Evolutionary conservation across 2,113 vertebrate species (phyloP), one percentile per base, ranked within the genome.

Genomic region (Oryzias celebensis): DNA sequence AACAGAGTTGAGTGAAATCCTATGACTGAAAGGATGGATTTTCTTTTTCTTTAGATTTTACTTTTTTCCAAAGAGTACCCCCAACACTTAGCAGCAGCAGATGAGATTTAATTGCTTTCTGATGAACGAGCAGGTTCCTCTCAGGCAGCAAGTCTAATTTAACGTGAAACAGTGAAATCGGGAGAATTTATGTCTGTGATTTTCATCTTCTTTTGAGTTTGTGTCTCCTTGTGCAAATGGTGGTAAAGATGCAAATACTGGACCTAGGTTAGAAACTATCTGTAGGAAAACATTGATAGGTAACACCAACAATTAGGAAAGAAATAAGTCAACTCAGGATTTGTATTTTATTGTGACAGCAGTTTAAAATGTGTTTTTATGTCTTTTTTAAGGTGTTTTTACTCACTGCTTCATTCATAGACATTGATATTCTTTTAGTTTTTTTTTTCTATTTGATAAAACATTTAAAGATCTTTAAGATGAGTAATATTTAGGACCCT

Each of bases 61-160:
- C 44, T 17, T 75, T 17, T 78, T 23, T 18, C 49, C 52, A 61
- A 75, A 49, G 81, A 87, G 60, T 24, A 54, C 73, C 71, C 75
- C 65, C 53, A 61, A n/a, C 69, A 76, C 59, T 62, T 72, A 78
- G 63, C 13, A 62, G 65, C 63, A 67, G 73, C 42, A 59, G 83
- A 72, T 76, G 73, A 77, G 82, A 88, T 85, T 42, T 86, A 85
- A 85, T 88, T 84, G 85, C 58, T 45, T 71, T 67, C 51, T 81
- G 85, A 88, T 81, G 45, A 83, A 88, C 77, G 77, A 84, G 53
- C 68, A 62, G 58, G 64, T 68, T 22, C 60, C 68, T 57, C 31
- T 51, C 72, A 77, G 76, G 77, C 75, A 70, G 65, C 60, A 31
- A 51, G 52, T 52, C 63, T 63, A 48, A 58, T 63, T 57, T 47